These are phyloP conservation scores for Seriola dumerili DNA, from an alignment of 2,113 vertebrate species.

Conservation along the genomic window DNA sequence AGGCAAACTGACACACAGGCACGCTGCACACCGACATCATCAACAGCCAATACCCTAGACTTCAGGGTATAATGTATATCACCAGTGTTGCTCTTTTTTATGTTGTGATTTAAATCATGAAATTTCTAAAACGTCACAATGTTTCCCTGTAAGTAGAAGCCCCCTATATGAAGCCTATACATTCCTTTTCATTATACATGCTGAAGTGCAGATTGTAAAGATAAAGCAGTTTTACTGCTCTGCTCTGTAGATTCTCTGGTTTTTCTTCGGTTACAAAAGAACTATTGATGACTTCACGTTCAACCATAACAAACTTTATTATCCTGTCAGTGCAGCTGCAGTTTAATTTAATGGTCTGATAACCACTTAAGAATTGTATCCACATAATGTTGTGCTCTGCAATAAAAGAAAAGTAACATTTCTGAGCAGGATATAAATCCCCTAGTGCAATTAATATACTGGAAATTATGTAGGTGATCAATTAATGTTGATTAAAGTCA, in stretches of 20 bases:
- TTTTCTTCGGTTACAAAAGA: not conserved
- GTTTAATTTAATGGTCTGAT: conserved; percentile 8
- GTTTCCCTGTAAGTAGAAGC: not conserved
- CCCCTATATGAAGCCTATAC: not conserved
- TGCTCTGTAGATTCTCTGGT: not conserved
- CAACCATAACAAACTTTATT: conserved; percentile 1
- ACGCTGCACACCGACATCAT: not conserved
- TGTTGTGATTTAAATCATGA: not conserved
- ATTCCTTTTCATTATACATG: not conserved
- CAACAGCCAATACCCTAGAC: not conserved
- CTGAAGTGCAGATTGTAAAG: not conserved
- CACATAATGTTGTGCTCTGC: not conserved
- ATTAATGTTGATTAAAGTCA: conserved; percentile 12
- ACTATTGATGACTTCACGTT: not conserved
- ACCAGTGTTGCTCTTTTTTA: not conserved
- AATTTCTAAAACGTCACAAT: not conserved
- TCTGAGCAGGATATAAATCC: not conserved
- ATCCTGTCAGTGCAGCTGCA: not conserved
- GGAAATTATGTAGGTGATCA: not conserved
- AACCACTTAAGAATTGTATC: not conserved
- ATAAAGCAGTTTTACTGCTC: not conserved
- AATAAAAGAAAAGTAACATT: not conserved
- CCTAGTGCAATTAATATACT: not conserved
- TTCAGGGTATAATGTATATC: not conserved
- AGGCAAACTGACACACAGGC: not conserved